Conservation (phyloP, 2,113 vertebrate genomes). For the Merops nubicus region DNA sequence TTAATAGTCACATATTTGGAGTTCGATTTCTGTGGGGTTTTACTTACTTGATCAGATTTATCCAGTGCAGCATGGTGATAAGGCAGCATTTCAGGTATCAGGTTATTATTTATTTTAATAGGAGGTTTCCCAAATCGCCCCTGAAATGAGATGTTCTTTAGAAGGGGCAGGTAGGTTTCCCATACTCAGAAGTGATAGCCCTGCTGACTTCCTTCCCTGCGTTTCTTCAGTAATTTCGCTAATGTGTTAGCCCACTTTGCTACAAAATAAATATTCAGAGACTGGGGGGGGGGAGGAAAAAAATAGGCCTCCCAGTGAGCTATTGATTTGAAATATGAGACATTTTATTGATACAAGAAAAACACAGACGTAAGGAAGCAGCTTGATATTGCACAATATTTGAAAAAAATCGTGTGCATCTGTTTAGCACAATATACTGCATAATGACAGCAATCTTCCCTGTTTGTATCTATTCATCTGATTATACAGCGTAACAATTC, state of each 20-base stretch:
- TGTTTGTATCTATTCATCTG: slow-evolving; percentile 81
- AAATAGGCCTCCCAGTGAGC: slow-evolving; percentile 61
- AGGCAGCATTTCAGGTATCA: slow-evolving; percentile 80
- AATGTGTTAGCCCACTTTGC: slow-evolving; percentile 78
- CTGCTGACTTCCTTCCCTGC: slow-evolving; percentile 77
- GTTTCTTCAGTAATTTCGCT: slow-evolving; percentile 81
- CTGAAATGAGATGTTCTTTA: slow-evolving; percentile 79
- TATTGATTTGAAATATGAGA: slow-evolving; percentile 76
- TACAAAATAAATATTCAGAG: slow-evolving; percentile 84
- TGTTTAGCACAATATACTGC: slow-evolving; percentile 79
- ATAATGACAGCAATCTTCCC: slow-evolving; percentile 83
- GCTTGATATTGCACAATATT: slow-evolving; percentile 71
- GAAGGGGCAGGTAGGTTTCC: slow-evolving; percentile 79
- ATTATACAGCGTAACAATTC: slow-evolving; percentile 79
- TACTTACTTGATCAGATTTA: slow-evolving; percentile 80
- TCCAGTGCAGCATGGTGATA: slow-evolving; percentile 77
- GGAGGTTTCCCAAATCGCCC: slow-evolving; percentile 82
- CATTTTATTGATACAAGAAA: slow-evolving; percentile 77
- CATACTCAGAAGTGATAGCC: slow-evolving; percentile 77
- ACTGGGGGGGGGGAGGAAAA: neutral
- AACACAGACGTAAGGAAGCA: slow-evolving; percentile 69
- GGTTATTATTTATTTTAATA: slow-evolving; percentile 85
- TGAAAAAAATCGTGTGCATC: slow-evolving; percentile 77
- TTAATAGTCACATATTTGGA: neutral
- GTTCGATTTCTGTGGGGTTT: neutral